Conservation (phyloP, 2,113 vertebrate genomes). For the Candoia aspera region DNA sequence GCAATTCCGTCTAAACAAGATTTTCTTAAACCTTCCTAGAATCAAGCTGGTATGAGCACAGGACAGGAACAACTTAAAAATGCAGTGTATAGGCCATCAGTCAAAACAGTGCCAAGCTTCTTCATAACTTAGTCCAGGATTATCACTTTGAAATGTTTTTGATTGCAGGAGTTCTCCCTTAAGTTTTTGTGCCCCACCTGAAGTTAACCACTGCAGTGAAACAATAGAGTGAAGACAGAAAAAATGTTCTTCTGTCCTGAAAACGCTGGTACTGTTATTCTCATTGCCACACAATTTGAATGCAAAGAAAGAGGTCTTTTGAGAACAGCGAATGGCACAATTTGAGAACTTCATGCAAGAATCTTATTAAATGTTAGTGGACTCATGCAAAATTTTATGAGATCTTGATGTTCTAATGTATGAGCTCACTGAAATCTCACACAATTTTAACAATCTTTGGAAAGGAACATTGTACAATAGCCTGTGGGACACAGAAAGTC, state of each 20-base stretch:
- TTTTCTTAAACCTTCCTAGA: neutral
- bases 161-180: neutral
- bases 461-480: neutral
- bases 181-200: neutral
- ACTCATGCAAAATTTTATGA: neutral
- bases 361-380: neutral
- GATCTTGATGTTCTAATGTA: neutral
- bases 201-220: neutral
- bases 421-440: neutral
- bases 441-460: neutral
- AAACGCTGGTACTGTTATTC: neutral
- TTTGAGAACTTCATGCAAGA: neutral
- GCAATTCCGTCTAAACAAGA: neutral
- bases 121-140: neutral
- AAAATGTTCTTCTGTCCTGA: neutral
- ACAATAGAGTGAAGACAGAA: neutral
- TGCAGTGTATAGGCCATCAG: neutral
- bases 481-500: too few species aligned
- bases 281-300: neutral
- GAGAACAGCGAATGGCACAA: neutral
- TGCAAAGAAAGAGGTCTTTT: neutral
- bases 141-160: neutral
- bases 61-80: neutral
- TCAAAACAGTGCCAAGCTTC: constrained; percentile 36
- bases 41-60: neutral